Evolutionary conservation across 2,113 vertebrate genomes (phyloP).

Genomic region (Pseudolaguvia tuberculata): DNA sequence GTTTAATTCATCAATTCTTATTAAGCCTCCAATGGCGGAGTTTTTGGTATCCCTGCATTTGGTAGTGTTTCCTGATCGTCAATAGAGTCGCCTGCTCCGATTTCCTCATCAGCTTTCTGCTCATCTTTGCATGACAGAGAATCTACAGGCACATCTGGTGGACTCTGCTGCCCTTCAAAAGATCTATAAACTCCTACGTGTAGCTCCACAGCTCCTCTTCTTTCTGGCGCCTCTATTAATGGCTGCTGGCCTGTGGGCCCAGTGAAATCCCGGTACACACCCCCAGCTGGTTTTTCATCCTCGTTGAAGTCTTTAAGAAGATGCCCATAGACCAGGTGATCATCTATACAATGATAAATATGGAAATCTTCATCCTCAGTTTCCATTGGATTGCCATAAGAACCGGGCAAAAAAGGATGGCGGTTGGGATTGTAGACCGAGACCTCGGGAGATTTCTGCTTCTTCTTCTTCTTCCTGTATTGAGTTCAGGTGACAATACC

Average conservation of each 20-base stretch:
- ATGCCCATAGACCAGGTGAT: conserved; percentile 80
- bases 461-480: conserved; percentile 66
- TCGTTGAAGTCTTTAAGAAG: conserved; percentile 63
- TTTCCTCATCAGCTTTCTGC: conserved; percentile 60
- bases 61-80: conserved; percentile 4
- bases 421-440: conserved; percentile 78
- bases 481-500: not conserved
- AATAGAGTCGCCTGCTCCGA: conserved; percentile 57
- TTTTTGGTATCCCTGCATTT: not conserved
- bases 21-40: conserved; percentile 51
- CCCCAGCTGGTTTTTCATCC: conserved; percentile 58
- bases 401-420: conserved; percentile 67
- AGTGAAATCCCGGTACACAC: conserved; percentile 71
- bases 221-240: conserved; percentile 49
- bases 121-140: conserved; percentile 6
- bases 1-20: not conserved
- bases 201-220: conserved; percentile 4
- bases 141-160: conserved; percentile 65
- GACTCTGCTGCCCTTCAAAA: conserved; percentile 60
- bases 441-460: conserved; percentile 53
- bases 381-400: conserved; percentile 55
- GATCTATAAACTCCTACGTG: conserved; percentile 73
- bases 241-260: conserved; percentile 62
- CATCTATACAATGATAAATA: conserved; percentile 84
- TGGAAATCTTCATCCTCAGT: conserved; percentile 74